Base-by-base conservation (phyloP, 1,140 invertebrate genomes). In the Marisa cornuarietis region DNA sequence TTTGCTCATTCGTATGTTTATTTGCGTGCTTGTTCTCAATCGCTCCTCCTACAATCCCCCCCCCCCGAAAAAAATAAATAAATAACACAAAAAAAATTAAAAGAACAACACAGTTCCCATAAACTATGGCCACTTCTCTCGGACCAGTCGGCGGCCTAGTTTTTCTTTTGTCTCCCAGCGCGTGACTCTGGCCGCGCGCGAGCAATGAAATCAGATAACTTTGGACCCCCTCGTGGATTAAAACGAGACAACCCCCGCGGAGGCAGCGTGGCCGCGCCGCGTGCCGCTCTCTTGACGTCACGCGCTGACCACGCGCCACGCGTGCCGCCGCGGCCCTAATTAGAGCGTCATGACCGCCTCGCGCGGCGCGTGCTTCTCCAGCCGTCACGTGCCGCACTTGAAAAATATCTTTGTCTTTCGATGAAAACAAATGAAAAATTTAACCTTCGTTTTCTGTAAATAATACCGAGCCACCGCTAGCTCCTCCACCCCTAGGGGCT, bases 391-490 rank as follows among this genome's bases (percentile, higher is more conserved):
- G 71, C 31, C 42, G 20, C 18, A 49, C 71, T n/a, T 22, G 71
- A 73, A 73, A 73, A 73, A 73, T 73, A 73, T 49, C 71, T 54
- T 73, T 73, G 71, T 73, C 71, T 54, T 73, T 73, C 51, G 71
- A 22, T 20, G 71, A 73, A 73, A 73, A 73, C 71, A 73, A 73
- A 73, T 73, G 71, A 73, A 73, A 73, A 51, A 49, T 51, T 73
- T 73, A 31, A 73, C 71, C 71, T 73, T 52, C 54, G 54, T 58
- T 73, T 51, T 73, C 42, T 73, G 71, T 73, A 73, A 73, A 73
- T 73, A 73, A 73, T 26, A 31, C 49, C 51, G 1, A 24, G 24
- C 42, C 24, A 26, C 14, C 49, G 22, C 71, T 6, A 42, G 31
- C 31, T 42, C 31, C 31, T 6, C 31, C 31, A 13, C 71, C 16